Conservation (phyloP, 2,888 invertebrate species). For the Oscheius myriophilus region DNA sequence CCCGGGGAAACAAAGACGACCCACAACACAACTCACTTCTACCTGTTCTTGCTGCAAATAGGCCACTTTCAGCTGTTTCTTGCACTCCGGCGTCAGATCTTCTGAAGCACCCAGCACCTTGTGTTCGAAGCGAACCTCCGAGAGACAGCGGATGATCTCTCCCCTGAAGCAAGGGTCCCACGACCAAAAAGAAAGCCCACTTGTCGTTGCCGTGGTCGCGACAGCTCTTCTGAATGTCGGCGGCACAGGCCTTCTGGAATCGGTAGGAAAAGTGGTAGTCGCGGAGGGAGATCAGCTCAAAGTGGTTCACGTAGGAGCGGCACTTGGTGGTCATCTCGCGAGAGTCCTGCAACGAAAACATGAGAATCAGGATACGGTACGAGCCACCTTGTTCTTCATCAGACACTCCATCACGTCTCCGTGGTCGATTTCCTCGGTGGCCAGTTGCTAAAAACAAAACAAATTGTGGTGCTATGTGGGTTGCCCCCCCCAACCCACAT, state of each 20-base stretch:
- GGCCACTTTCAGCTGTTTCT: slow-evolving; percentile 89
- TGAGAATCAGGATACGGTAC: neutral
- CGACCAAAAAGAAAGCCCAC: slow-evolving; percentile 34
- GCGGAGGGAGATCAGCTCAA: slow-evolving; percentile 90
- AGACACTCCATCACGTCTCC: slow-evolving; percentile 93
- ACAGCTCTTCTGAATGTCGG: slow-evolving; percentile 77
- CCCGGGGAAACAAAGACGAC: neutral
- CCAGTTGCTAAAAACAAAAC: slow-evolving; percentile 38
- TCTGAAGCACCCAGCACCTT: slow-evolving; percentile 76
- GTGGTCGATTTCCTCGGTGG: slow-evolving; percentile 76
- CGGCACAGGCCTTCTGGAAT: slow-evolving; percentile 85
- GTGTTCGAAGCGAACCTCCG: slow-evolving; percentile 85
- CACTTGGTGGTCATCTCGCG: slow-evolving; percentile 50
- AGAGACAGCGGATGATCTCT: slow-evolving; percentile 83
- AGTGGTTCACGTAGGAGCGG: slow-evolving; percentile 91
- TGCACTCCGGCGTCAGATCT: slow-evolving; percentile 85
- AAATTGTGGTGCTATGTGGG: neutral
- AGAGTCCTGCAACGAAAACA: slow-evolving; percentile 32
- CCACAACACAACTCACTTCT: slow-evolving; percentile 51
- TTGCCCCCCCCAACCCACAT: no score
- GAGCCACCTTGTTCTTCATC: slow-evolving; percentile 84
- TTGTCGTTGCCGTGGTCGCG: slow-evolving; percentile 63
- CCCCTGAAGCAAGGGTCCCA: slow-evolving; percentile 46
- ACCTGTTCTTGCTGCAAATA: slow-evolving; percentile 80
- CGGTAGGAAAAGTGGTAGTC: slow-evolving; percentile 88